These are phyloP conservation scores for Drosophila seclusa DNA, from an alignment of 2,888 invertebrate species.

Conservation along the genomic window DNA sequence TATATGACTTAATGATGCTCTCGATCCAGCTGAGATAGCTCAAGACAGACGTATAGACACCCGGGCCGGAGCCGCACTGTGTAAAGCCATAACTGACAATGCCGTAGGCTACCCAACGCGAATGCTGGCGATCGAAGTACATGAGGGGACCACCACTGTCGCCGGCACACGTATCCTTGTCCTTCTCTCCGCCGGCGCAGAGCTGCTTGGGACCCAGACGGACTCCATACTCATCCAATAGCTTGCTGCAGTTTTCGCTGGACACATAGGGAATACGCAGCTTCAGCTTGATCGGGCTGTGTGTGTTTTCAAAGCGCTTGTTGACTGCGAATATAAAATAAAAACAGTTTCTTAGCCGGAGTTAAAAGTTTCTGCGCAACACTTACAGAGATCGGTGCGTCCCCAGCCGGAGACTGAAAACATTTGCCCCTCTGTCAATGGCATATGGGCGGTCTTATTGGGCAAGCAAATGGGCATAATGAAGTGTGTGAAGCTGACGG, in stretches of 20 bases:
- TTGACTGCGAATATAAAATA: slow-evolving; percentile 74
- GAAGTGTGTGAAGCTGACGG: slow-evolving; percentile 85
- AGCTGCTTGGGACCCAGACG: slow-evolving; percentile 87
- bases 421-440: slow-evolving; percentile 85
- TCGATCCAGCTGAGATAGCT: slow-evolving; percentile 87
- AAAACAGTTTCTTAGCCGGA: neutral
- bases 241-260: slow-evolving; percentile 86
- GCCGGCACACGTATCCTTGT: slow-evolving; percentile 90
- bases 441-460: slow-evolving; percentile 68
- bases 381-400: slow-evolving; percentile 86
- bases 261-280: slow-evolving; percentile 87
- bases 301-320: slow-evolving; percentile 82
- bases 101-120: slow-evolving; percentile 87
- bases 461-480: slow-evolving; percentile 88
- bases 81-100: slow-evolving; percentile 89
- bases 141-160: slow-evolving; percentile 91
- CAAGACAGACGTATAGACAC: slow-evolving; percentile 87
- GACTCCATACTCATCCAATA: slow-evolving; percentile 86
- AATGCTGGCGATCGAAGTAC: slow-evolving; percentile 85
- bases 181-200: slow-evolving; percentile 89
- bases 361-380: neutral
- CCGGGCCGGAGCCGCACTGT: slow-evolving; percentile 89
- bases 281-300: slow-evolving; percentile 88
- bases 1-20: slow-evolving; percentile 49
- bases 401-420: slow-evolving; percentile 88